Evolutionary conservation across 2,797 vertebrate genomes (phyloP), one percentile per base, ranked within the genome.

Genomic region (Sebastes minor): DNA sequence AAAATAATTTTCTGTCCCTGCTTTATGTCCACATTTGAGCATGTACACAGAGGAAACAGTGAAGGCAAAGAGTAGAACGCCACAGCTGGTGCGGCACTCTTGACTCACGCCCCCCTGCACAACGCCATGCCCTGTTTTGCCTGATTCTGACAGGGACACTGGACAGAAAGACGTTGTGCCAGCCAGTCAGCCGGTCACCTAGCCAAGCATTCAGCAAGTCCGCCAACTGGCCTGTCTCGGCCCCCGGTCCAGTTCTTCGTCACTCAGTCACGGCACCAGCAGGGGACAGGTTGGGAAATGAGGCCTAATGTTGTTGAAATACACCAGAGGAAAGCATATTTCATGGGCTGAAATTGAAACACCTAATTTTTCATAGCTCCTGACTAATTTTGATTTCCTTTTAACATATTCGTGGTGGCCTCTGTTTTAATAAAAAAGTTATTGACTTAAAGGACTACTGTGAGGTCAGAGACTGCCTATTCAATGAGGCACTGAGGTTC

Each of bases 361-460:
- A 85, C 80, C 76, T 76, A 56, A 78, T 91, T 90, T 88, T 91
- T 94, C 85, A 88, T 82, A 70, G 78, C 86, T 85, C 71, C 74
- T 72, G 74, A 80, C 87, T 90, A 86, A 88, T 90, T 92, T 82
- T 68, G 70, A 85, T 85, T 89, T 91, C 74, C 83, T 86, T 85
- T 87, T 67, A 84, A 82, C 49, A 71, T 85, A 80, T 85, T 90
- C 84, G 80, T 78, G 70, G 69, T 86, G 71, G 72, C 53, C 46
- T 83, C 38, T 55, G 63, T 87, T 91, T 90, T 85, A 86, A 88
- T 87, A 61, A 84, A 88, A 57, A 89, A 60, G 53, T 78, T 82
- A 85, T 86, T 92, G 82, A 93, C 81, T 85, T 77, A 52, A 79
- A 81, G 67, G 66, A 84, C 86, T 86, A 80, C 86, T 80, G 85